Base-by-base conservation (phyloP, 2,888 invertebrate species). In the Ametastegia equiseti region DNA sequence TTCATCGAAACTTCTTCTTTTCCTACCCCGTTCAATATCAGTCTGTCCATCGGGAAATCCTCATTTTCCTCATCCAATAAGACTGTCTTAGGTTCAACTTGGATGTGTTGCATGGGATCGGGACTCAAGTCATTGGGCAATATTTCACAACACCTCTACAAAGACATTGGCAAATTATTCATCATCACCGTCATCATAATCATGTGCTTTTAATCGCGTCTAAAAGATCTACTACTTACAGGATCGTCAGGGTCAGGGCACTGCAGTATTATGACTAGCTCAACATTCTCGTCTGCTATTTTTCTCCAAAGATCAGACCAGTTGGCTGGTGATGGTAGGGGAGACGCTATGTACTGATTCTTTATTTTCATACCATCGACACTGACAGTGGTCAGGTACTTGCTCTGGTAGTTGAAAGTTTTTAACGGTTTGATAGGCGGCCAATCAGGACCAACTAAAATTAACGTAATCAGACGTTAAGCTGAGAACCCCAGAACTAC, bases 301-400 rank as follows among this genome's bases (percentile, higher is more conserved):
- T 93, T 86, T 83, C 92, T 88, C 93, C 93, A 93, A 82, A 93
- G 93, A 86, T 93, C 92, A 9, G 87, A 88, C 1, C 92, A 75
- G 1, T 93, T 93, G 15, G 89, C 87, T 1, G 91, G 90, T 83
- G 93, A 80, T 0, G 93, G 93, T 60, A 92, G 89, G 83, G 93
- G 92, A 0, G 93, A 92, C 0, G 92, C 92, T 11, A 93, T 88
- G 80, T 90, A 93, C 81, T 91, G 90, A 80, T 90, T 90, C 45
- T 90, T 88, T 84, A 89, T 89, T 81, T 88, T 87, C 45, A 86
- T 87, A 80, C 89, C 92, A 80, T 92, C 92, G 2, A 93, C 92
- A 81, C 86, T 86, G 11, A 92, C 90, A 0, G 92, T 93, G 69
- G 92, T 92, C 30, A 93, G 92, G 83, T 93, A 93, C 63, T 91